Evolutionary conservation across 2,888 invertebrate species (phyloP).

Genomic region (Morpho deidamia): DNA sequence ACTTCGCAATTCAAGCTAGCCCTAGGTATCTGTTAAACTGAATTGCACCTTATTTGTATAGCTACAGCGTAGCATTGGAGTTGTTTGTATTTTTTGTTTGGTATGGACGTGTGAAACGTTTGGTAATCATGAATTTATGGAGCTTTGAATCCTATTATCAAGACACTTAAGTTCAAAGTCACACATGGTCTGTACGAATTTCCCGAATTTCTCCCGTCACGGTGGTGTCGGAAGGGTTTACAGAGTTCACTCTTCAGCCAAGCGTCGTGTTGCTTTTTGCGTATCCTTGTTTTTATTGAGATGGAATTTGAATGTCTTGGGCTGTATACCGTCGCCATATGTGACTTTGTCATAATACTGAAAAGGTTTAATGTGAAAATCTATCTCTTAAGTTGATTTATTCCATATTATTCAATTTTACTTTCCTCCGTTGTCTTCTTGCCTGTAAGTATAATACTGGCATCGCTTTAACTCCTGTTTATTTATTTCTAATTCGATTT

Average conservation of each 20-base stretch:
- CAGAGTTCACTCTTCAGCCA: conserved; percentile 32
- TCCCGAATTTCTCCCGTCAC: conserved; percentile 33
- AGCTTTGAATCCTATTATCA: conserved; percentile 28
- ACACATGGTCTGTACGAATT: conserved; percentile 24
- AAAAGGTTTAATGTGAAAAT: too few species aligned
- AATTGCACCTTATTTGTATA: conserved; percentile 29
- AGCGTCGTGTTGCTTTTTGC: conserved; percentile 33
- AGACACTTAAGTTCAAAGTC: not conserved
- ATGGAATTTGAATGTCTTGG: conserved; percentile 16
- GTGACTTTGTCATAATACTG: not conserved
- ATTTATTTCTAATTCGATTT: too few species aligned
- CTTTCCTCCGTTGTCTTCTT: too few species aligned
- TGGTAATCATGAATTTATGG: conserved; percentile 15
- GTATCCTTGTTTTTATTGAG: conserved; percentile 29
- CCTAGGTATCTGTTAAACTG: conserved; percentile 14
- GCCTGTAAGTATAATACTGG: too few species aligned
- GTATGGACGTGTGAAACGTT: conserved; percentile 28
- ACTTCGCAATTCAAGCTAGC: conserved; percentile 39
- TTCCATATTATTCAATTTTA: too few species aligned
- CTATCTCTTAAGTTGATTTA: too few species aligned
- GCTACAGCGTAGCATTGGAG: conserved; percentile 16
- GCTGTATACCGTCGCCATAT: not conserved
- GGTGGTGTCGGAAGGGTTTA: conserved; percentile 35
- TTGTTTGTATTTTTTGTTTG: conserved; percentile 28
- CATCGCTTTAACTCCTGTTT: too few species aligned